phyloP scores from a whole-genome alignment of 2,113 vertebrate genomes.

The Syngnathus scovelli region DNA sequence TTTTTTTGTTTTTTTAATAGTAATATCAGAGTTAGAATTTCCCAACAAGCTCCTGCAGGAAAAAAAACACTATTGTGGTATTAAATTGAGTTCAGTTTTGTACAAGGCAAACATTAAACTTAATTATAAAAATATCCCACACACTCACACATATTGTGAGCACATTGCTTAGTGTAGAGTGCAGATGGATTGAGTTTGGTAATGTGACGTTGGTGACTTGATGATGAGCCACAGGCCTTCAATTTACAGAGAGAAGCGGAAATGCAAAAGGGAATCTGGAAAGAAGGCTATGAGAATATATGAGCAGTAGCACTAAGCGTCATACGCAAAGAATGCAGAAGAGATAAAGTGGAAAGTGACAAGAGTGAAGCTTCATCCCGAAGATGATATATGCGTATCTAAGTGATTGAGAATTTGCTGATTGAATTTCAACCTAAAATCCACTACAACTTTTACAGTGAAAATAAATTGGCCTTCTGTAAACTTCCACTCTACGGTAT shows the following conservation, averaged over 20 bases:
- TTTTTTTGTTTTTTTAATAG: too few species aligned
- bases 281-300: conserved; percentile 22
- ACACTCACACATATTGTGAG: not conserved
- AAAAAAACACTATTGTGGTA: not conserved
- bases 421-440: too few species aligned
- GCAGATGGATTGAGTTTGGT: conserved; percentile 17
- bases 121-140: not conserved
- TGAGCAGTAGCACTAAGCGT: not conserved
- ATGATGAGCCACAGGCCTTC: conserved; percentile 29
- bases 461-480: too few species aligned
- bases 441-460: too few species aligned
- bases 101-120: not conserved
- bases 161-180: conserved; percentile 10
- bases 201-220: conserved; percentile 30
- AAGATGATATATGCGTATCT: too few species aligned
- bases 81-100: conserved; percentile 29
- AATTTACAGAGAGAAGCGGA: conserved; percentile 26
- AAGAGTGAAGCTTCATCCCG: too few species aligned
- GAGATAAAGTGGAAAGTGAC: too few species aligned
- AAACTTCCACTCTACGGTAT: too few species aligned
- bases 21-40: conserved; percentile 2
- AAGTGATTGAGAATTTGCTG: too few species aligned
- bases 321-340: not conserved
- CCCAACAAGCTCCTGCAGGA: conserved; percentile 1
- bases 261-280: conserved; percentile 14